Percentiles rank a stretch among this genome's conserved stretches.
Conservation (phyloP, 2,888 invertebrate genomes). For the Balanococcus diminutus region DNA sequence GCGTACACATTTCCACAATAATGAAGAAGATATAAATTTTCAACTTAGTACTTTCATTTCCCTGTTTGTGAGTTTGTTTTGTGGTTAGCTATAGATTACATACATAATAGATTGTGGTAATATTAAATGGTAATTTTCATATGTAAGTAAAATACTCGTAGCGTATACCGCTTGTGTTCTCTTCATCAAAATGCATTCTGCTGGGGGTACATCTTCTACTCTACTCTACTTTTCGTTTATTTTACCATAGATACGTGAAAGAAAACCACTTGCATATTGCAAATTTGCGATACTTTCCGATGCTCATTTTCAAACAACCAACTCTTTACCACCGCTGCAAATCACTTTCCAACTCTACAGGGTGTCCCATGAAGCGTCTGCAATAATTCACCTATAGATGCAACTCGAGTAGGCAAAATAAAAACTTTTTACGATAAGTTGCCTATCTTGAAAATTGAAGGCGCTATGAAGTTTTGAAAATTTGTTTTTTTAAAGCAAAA, state of each 20-base stretch:
- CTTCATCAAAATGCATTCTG: not conserved
- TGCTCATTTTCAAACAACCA: constrained; percentile 2
- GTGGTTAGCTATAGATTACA: constrained; percentile 27
- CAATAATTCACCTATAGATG: too few relatives aligned
- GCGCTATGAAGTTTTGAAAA: too few relatives aligned
- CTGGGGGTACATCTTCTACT: not conserved
- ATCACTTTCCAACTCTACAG: too few relatives aligned
- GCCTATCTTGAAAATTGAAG: too few relatives aligned
- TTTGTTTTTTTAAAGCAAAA: too few relatives aligned
- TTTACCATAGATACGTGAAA: not conserved
- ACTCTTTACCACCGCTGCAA: too few relatives aligned
- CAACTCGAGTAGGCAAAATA: too few relatives aligned
- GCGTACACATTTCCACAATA: constrained; percentile 41
- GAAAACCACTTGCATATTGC: constrained; percentile 6
- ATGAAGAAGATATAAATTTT: constrained; percentile 46
- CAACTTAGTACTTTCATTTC: constrained; percentile 22
- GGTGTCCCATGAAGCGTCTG: too few relatives aligned
- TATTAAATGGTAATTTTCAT: constrained; percentile 31
- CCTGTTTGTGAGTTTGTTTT: constrained; percentile 27
- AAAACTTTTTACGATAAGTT: too few relatives aligned
- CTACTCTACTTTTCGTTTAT: not conserved
- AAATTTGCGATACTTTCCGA: not conserved
- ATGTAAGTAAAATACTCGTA: constrained; percentile 15
- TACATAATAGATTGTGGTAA: constrained; percentile 27
- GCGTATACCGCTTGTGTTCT: not conserved